Evolutionary conservation across 2,113 vertebrate species (phyloP), one percentile per base, ranked within the genome.

Genomic region (Rhipidura dahli): DNA sequence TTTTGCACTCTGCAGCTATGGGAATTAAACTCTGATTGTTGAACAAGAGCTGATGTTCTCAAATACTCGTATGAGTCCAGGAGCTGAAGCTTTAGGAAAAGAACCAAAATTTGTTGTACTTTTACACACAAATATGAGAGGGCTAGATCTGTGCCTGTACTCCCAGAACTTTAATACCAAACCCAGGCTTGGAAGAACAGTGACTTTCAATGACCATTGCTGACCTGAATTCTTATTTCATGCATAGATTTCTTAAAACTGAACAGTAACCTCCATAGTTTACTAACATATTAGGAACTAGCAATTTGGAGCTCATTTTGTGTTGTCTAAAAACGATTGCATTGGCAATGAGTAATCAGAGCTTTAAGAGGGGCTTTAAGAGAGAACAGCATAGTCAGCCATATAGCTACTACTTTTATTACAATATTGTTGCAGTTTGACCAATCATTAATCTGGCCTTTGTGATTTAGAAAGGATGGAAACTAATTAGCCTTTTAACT

Each of bases 361-460:
- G 33, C 51, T 95, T 83, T 57, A 76, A 87, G 53, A 89, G 51
- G 27, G 73, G 39, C 68, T 93, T 91, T 72, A 70, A 60, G 93
- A 89, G 71, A 66, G 79, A 81, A 51, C 28, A 49, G 11, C 31
- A 47, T 15, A 68, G 72, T 59, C 83, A 70, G 63, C 81, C 83
- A n/a, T 45, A 87, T n/a, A 94, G 39, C 77, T 63, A 76, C 66
- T 39, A n/a, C 76, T 84, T 87, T 78, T 83, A 92, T 88, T 71
- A 79, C 94, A 91, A 95, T 86, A 92, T 53, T 96, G 86, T 79
- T 87, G 54, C 59, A 56, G 70, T 92, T 66, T 57, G 94, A 95
- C 53, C 93, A 97, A 97, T 97, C 95, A 97, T 97, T 97, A 97
- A 97, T 97, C 89, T 83, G 63, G 72, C 94, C 93, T 97, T 98